Conservation (phyloP, 2,113 vertebrate species). For the Nyctereutes procyonoides region DNA sequence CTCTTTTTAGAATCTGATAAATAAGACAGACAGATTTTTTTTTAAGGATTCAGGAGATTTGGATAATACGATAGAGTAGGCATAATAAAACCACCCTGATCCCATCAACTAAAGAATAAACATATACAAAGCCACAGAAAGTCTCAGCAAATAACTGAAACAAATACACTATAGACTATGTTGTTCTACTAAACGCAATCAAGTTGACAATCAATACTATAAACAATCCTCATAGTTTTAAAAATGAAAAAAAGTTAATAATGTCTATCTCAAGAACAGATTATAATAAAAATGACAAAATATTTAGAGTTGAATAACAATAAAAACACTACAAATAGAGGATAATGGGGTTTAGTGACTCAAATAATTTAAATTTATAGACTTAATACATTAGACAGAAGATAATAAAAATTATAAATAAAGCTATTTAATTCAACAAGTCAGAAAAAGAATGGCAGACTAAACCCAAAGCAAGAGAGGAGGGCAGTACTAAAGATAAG, state of each 20-base stretch:
- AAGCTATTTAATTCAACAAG: neutral
- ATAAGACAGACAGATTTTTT: neutral
- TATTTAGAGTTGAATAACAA: neutral
- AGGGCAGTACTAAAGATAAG: neutral
- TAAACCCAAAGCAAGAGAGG: slow-evolving; percentile 4
- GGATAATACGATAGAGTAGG: neutral
- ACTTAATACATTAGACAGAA: neutral
- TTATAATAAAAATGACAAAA: neutral
- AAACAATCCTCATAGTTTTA: neutral
- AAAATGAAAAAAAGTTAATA: neutral
- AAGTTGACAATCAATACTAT: neutral
- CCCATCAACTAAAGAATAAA: neutral
- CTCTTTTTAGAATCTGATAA: slow-evolving; percentile 7
- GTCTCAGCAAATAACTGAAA: neutral
- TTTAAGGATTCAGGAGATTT: neutral
- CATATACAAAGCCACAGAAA: neutral
- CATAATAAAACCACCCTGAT: neutral
- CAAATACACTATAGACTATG: neutral
- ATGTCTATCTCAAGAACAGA: neutral
- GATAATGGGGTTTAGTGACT: neutral
- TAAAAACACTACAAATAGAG: neutral
- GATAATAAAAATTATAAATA: neutral
- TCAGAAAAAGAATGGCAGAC: neutral
- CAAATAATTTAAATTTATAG: neutral
- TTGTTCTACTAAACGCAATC: neutral